Evolutionary conservation across 2,797 vertebrate genomes (phyloP).

Genomic region (Micromesistius poutassou): DNA sequence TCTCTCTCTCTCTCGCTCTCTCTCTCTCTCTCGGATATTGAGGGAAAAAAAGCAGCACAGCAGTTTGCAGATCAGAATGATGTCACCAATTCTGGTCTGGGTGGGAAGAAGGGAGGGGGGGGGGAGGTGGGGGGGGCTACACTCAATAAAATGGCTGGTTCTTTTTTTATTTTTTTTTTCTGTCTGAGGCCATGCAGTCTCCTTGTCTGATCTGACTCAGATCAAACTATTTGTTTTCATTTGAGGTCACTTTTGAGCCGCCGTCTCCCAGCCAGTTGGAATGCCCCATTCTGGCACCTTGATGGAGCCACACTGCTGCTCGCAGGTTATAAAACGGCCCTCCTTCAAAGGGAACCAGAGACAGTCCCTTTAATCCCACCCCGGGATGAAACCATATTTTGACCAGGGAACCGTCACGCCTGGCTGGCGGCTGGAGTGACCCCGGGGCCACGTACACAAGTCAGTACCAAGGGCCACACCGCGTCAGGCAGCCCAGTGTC

Average conservation of each 20-base stretch:
- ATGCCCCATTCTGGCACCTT: constrained; percentile 19
- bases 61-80: constrained; percentile 46
- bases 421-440: constrained; percentile 50
- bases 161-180: neutral
- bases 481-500: constrained; percentile 36
- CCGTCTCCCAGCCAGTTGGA: constrained; percentile 29
- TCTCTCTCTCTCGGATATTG: constrained; percentile 13
- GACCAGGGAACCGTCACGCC: constrained; percentile 8
- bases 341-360: constrained; percentile 6
- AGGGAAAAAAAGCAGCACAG: constrained; percentile 23
- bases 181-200: constrained; percentile 23
- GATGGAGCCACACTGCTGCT: constrained; percentile 30
- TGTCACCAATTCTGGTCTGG: constrained; percentile 49
- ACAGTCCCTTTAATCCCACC: constrained; percentile 9
- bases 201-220: constrained; percentile 17
- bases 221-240: constrained; percentile 26
- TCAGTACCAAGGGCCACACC: constrained; percentile 25
- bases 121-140: neutral
- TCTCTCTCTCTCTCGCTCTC: constrained; percentile 20
- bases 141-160: neutral
- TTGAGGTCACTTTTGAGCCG: constrained; percentile 35
- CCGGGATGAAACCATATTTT: constrained; percentile 42
- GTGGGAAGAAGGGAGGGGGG: neutral
- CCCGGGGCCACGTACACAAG: constrained; percentile 24
- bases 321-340: constrained; percentile 38